Percentiles rank a stretch among this genome's conserved stretches.
Conservation (phyloP, 1,140 invertebrate genomes). For the Heliothis subflexa region DNA sequence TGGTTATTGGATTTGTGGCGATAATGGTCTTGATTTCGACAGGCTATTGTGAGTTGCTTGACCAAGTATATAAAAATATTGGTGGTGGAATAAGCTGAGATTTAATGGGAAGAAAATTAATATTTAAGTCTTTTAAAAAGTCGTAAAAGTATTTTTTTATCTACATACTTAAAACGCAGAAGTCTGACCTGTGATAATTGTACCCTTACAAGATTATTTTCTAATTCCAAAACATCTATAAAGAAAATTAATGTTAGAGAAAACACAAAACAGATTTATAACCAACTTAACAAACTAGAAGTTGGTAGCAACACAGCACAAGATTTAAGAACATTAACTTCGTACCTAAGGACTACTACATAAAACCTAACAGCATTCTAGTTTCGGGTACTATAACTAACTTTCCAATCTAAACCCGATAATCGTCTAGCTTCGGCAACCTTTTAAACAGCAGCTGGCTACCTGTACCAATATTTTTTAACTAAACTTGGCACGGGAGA, state of each 20-base stretch:
- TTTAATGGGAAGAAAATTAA: too few species aligned
- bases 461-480: slow-evolving; percentile 64
- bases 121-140: too few species aligned
- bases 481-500: slow-evolving; percentile 63
- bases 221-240: too few species aligned
- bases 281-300: too few species aligned
- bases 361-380: neutral
- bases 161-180: too few species aligned
- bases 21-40: neutral
- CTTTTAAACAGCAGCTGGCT: slow-evolving; percentile 20
- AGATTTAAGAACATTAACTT: too few species aligned
- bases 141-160: too few species aligned
- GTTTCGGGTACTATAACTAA: neutral
- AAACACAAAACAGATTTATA: too few species aligned
- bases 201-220: too few species aligned
- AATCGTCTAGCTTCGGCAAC: slow-evolving; percentile 5
- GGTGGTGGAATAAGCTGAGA: neutral
- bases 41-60: neutral
- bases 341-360: neutral
- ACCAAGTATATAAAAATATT: neutral
- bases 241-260: too few species aligned
- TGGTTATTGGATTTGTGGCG: slow-evolving; percentile 24
- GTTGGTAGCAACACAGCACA: too few species aligned
- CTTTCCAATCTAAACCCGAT: slow-evolving; percentile 34
- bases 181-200: too few species aligned